phyloP scores from a whole-genome alignment of 2,797 vertebrate genomes.

The Aldrovandia affinis region DNA sequence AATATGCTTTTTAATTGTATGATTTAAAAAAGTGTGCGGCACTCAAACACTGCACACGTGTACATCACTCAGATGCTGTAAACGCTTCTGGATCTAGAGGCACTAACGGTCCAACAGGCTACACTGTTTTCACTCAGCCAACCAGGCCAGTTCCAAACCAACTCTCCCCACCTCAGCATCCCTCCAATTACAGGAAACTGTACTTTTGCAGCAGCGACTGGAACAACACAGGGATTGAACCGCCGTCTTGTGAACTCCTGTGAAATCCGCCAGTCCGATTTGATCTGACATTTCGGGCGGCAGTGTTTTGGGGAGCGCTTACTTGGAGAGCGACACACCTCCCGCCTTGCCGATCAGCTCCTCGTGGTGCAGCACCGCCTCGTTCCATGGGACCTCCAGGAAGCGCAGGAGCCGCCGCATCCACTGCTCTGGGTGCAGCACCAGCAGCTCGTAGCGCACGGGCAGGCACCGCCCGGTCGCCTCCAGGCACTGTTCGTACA shows the following conservation, averaged over 20 bases:
- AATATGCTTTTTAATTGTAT: not conserved
- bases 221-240: not conserved
- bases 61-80: not conserved
- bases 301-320: conserved; percentile 69
- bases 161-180: not conserved
- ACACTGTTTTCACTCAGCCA: not conserved
- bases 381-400: conserved; percentile 89
- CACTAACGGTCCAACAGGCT: not conserved
- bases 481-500: conserved; percentile 96
- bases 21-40: too few relatives aligned
- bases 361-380: conserved; percentile 92
- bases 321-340: conserved; percentile 97
- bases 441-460: conserved; percentile 92
- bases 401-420: conserved; percentile 93
- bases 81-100: not conserved
- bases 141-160: not conserved
- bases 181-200: too few relatives aligned
- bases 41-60: too few relatives aligned
- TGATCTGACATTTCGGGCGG: too few relatives aligned
- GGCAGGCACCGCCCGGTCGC: conserved; percentile 87
- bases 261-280: too few relatives aligned
- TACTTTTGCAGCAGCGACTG: not conserved
- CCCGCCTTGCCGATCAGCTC: conserved; percentile 97
- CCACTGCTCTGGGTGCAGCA: conserved; percentile 94
- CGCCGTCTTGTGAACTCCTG: too few relatives aligned